phyloP scores from a whole-genome alignment of 2,797 vertebrate genomes.

The Darevskia nairensis region DNA sequence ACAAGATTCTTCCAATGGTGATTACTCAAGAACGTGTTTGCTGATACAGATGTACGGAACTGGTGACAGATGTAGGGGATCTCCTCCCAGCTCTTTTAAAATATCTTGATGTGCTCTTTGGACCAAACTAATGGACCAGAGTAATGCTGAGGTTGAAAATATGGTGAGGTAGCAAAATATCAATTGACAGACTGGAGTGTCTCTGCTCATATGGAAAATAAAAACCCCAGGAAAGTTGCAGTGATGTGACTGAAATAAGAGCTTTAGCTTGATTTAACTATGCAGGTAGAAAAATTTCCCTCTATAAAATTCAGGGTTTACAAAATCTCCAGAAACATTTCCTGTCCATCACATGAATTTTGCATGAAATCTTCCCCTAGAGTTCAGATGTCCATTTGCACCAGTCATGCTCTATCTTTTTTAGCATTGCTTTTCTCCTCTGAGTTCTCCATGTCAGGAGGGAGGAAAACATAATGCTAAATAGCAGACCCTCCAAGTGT shows the following conservation, averaged over 20 bases:
- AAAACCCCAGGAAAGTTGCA: not conserved
- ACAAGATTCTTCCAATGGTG: not conserved
- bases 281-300: not conserved
- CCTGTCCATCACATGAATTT: not conserved
- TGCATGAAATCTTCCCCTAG: not conserved
- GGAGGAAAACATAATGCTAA: not conserved
- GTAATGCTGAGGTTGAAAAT: not conserved
- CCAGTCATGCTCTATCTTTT: not conserved
- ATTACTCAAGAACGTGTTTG: not conserved
- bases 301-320: not conserved
- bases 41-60: not conserved
- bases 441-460: not conserved
- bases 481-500: too few relatives aligned
- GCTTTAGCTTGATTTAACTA: not conserved
- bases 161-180: not conserved
- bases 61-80: not conserved
- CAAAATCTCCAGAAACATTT: conserved; percentile 2
- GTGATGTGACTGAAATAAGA: not conserved
- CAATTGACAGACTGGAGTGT: not conserved
- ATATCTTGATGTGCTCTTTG: not conserved
- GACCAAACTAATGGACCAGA: not conserved
- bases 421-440: not conserved
- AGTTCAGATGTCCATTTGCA: not conserved
- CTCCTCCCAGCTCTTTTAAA: not conserved
- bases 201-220: not conserved